Base-by-base conservation (phyloP, 1,140 invertebrate genomes). In the Nomia melanderi region DNA sequence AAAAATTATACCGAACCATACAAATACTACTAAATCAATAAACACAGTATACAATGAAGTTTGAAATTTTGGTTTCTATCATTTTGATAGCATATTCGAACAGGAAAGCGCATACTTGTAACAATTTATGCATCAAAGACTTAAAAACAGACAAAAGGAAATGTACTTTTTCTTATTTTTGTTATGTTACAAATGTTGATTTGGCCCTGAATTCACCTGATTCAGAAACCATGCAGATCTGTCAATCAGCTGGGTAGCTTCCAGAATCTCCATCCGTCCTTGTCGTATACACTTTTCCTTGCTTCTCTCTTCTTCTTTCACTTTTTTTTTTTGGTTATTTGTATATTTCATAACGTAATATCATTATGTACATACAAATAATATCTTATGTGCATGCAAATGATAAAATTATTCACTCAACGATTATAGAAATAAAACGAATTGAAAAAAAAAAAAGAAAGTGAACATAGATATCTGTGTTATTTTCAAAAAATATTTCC, bases 131-230 rank as follows among this genome's bases (percentile, higher is more conserved):
- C 47, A 39, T 71, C 47, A 53, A 25, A 9, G 20, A 81, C 59
- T 77, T 36, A 36, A 84, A 50, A 73, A 73, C 31, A 57, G 64
- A 78, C 36, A 60, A 60, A 81, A 81, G 20, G 11, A 69, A 74
- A 70, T 47, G 20, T 71, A 57, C 64, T 14, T 44, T 44, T 12
- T 44, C 76, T 67, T 50, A 65, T 56, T 44, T 79, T 67, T 50
- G 65, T 56, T 77, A 44, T 75, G 82, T 89, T 89, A 91, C 83
- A 90, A 92, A 91, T 91, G 88, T 91, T 91, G 90, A 91, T 92
- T 91, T 89, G 89, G 89, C 87, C 91, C 90, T 90, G 88, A 91
- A 91, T 91, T 92, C 90, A 92, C 91, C 91, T 92, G 90, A 91
- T 90, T 91, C 89, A 90, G 88, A 90, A 90, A 91, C 88, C 90